phyloP scores from a whole-genome alignment of 2,797 vertebrate species.

The Takifugu ocellatus region DNA sequence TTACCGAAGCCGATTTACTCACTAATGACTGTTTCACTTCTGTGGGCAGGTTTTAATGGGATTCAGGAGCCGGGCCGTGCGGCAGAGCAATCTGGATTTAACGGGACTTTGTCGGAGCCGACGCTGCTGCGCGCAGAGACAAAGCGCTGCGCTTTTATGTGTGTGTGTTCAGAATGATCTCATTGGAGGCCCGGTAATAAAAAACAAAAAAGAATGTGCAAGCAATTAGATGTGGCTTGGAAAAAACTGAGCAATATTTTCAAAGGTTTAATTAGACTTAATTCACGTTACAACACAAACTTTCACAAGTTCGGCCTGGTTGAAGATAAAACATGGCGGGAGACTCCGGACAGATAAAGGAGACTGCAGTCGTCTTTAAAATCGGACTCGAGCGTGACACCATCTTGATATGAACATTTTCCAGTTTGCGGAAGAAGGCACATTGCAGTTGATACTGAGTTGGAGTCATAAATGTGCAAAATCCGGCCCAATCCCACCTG shows the following conservation, averaged over 20 bases:
- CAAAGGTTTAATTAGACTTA: conserved; percentile 31
- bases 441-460: no score
- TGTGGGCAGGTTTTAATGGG: conserved; percentile 63
- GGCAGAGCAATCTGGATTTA: conserved; percentile 60
- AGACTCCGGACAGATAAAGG: no score
- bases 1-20: conserved; percentile 62
- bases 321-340: no score
- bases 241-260: conserved; percentile 30
- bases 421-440: no score
- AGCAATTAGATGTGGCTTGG: conserved; percentile 43
- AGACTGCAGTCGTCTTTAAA: no score
- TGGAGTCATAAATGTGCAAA: no score
- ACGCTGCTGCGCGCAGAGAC: conserved; percentile 35
- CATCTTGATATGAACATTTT: no score
- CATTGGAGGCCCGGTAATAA: conserved; percentile 58
- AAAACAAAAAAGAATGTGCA: conserved; percentile 19
- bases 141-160: conserved; percentile 44
- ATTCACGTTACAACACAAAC: conserved; percentile 23
- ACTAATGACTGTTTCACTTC: conserved; percentile 65
- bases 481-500: no score
- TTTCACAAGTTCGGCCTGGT: conserved; percentile 9
- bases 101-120: conserved; percentile 51
- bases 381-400: no score
- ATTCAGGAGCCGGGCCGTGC: conserved; percentile 56
- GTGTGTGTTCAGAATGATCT: conserved; percentile 40